A percentile compares a stretch with the other conserved stretches of the same genome.
Evolutionary conservation across 2,888 invertebrate species (phyloP).

Genomic region (Epinotia ramella): DNA sequence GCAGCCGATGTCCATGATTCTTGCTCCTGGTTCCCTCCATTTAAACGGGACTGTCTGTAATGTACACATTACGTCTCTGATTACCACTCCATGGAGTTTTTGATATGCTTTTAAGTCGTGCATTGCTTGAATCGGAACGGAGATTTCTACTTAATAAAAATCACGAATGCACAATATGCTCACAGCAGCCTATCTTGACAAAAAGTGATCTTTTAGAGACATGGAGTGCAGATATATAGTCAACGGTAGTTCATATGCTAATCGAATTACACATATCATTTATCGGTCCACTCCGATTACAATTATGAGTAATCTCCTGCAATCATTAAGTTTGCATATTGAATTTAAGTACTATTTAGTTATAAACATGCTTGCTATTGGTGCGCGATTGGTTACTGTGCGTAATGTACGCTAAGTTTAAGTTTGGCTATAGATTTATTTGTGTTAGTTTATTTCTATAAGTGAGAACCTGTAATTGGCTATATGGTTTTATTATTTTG

Average conservation of each 20-base stretch:
- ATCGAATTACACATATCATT: slow-evolving; percentile 13
- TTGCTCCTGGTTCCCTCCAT: slow-evolving; percentile 16
- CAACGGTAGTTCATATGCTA: background rate
- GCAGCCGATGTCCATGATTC: slow-evolving; percentile 23
- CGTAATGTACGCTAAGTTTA: too few relatives aligned
- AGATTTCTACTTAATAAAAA: background rate
- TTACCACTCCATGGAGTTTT: slow-evolving; percentile 20
- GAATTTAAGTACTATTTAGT: background rate
- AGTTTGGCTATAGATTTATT: too few relatives aligned
- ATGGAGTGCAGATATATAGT: background rate
- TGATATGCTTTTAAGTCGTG: slow-evolving; percentile 26
- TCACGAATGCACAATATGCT: background rate
- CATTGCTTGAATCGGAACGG: background rate
- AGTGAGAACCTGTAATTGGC: too few relatives aligned
- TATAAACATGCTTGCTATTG: too few relatives aligned
- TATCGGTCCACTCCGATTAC: slow-evolving; percentile 2
- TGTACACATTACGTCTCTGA: slow-evolving; percentile 12
- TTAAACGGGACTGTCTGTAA: slow-evolving; percentile 8
- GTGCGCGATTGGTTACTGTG: too few relatives aligned
- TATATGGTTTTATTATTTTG: too few relatives aligned
- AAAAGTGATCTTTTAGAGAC: background rate
- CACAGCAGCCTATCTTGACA: background rate
- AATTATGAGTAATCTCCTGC: background rate
- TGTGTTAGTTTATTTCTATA: too few relatives aligned
- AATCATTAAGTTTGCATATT: background rate